Base-by-base conservation (phyloP, 2,888 invertebrate species). In the Scelioninae gen. 1 region DNA sequence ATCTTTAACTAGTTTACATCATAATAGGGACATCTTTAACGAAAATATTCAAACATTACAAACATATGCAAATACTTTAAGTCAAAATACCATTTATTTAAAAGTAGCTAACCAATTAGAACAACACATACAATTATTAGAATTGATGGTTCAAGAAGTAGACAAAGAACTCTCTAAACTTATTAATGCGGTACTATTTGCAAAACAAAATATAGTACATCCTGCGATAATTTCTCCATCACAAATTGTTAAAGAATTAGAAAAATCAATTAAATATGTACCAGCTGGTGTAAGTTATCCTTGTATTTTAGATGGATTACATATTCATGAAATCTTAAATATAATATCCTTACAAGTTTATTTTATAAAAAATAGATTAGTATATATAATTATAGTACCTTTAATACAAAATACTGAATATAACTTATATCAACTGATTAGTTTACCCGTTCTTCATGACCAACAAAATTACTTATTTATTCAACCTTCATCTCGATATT, bases 1-100 rank as follows among this genome's bases (percentile, higher is more conserved):
- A 53, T 15, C 76, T 29, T 10, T 76, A 40, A 76, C 75, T 34
- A 51, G 45, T 55, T 31, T 60, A 40, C 38, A 58, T 45, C 31
- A 49, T 38, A 71, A 71, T 13, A 13, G 9, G n/a, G 16, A 47
- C 13, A 43, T 47, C 15, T 58, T 71, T 29, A 56, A 71, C 38
- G 38, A 71, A 58, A 71, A 71, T 29, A 58, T 58, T 6, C 9
- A 29, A 43, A 10, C 32, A 15, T 10, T 68, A 43, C 40, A 68
- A 53, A 32, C 23, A 0, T 68, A n/a, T 49, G 49, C 66, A 10
- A 13, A 55, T 9, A 68, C 9, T 6, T 55, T 47, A 3, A 68
- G 23, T 43, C 38, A 32, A 10, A 55, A 68, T 7, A 56, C 23
- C n/a, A 13, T 47, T 15, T 38, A 58, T 6, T 47, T 71, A 38